Conservation (phyloP, 2,888 invertebrate species). For the Ornithoptera priamus region DNA sequence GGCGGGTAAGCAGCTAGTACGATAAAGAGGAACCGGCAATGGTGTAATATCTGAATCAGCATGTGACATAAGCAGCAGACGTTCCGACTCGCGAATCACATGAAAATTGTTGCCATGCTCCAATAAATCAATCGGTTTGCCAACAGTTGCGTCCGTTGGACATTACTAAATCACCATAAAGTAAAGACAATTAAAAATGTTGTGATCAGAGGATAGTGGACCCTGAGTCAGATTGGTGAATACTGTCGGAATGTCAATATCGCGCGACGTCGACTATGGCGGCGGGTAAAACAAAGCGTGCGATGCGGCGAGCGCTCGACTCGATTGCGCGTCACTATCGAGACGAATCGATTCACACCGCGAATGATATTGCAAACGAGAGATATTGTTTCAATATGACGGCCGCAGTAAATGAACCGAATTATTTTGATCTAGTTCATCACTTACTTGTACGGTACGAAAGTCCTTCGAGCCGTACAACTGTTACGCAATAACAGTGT, state of each 20-base stretch:
- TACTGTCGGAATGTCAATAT: constrained; percentile 50
- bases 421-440: constrained; percentile 63
- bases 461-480: constrained; percentile 6
- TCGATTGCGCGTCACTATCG: constrained; percentile 59
- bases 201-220: constrained; percentile 37
- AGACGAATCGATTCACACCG: constrained; percentile 70
- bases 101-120: constrained; percentile 70
- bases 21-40: too few relatives aligned
- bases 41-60: not conserved
- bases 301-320: constrained; percentile 54
- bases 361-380: constrained; percentile 57
- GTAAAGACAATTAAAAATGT: constrained; percentile 62
- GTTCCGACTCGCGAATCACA: constrained; percentile 52
- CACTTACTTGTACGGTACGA: not conserved
- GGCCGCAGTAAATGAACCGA: constrained; percentile 57
- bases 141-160: constrained; percentile 57
- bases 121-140: constrained; percentile 71
- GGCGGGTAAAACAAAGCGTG: constrained; percentile 42
- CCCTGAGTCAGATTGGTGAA: constrained; percentile 38
- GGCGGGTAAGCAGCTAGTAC: too few relatives aligned
- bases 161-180: constrained; percentile 68
- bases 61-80: constrained; percentile 39
- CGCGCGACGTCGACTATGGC: constrained; percentile 43
- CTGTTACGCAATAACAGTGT: not conserved
- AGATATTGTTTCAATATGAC: constrained; percentile 61